Conservation (phyloP, 2,888 invertebrate species). For the Pristionchus maxplancki region DNA sequence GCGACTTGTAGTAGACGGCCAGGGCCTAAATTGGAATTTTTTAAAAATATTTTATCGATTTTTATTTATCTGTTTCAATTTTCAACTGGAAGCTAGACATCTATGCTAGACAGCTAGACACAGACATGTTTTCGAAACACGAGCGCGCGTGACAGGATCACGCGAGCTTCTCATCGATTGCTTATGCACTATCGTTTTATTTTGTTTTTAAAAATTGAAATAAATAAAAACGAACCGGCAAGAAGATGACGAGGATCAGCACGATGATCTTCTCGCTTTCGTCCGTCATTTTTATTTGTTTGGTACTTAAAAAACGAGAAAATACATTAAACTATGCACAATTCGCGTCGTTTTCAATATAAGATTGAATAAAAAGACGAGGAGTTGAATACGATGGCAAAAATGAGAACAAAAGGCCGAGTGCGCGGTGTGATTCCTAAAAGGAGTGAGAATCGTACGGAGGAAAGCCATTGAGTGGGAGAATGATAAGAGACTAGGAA, state of each 20-base stretch:
- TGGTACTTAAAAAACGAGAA: not conserved
- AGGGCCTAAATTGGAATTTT: not conserved
- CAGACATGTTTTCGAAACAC: not conserved
- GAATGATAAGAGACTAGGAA: constrained; percentile 24
- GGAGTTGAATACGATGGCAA: not conserved
- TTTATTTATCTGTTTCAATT: not conserved
- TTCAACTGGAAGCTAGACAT: too few species aligned
- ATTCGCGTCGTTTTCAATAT: not conserved
- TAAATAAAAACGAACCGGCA: constrained; percentile 1
- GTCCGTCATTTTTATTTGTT: not conserved
- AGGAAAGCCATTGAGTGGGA: not conserved
- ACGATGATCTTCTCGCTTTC: constrained; percentile 48
- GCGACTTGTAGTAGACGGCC: constrained; percentile 45
- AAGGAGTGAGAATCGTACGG: not conserved
- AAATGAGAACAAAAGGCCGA: not conserved
- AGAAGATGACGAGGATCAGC: constrained; percentile 5
- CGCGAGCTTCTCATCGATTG: not conserved
- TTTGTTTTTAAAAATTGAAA: not conserved
- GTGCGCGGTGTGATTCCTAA: not conserved
- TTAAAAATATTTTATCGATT: not conserved
- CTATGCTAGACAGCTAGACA: too few species aligned
- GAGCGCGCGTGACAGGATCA: not conserved
- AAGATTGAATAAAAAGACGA: not conserved
- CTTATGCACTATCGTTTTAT: not conserved
- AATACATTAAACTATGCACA: not conserved